Conservation (phyloP, 2,113 vertebrate species). For the Rhynchopsitta pachyrhyncha region DNA sequence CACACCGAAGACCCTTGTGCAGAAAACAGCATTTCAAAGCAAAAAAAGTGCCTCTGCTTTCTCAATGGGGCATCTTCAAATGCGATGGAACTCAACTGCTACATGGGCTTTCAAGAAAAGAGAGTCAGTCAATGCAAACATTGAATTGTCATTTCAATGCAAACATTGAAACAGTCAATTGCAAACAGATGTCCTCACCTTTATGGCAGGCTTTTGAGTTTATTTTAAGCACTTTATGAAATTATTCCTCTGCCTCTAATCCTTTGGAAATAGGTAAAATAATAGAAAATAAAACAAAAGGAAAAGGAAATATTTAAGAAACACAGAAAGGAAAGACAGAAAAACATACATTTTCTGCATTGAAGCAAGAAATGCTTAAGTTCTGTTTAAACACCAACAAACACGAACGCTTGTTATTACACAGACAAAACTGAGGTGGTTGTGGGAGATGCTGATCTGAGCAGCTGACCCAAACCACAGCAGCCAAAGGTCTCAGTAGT, state of each 20-base stretch:
- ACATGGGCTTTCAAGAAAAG: rapidly evolving
- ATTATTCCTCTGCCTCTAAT: background rate
- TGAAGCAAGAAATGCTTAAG: background rate
- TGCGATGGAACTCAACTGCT: rapidly evolving
- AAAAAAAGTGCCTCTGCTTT: background rate
- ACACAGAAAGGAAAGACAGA: background rate
- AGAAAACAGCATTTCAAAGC: background rate
- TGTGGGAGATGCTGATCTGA: background rate
- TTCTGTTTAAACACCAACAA: background rate
- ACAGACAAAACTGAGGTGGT: background rate
- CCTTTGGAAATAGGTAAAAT: background rate
- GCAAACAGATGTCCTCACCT: background rate
- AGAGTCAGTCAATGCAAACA: background rate
- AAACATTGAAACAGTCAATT: no score
- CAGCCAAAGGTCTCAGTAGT: background rate
- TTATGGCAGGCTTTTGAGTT: background rate
- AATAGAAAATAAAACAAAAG: background rate
- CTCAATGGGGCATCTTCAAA: background rate
- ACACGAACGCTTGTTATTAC: background rate
- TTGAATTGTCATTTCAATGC: no score
- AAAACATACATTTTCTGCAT: background rate
- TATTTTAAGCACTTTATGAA: background rate
- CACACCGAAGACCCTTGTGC: background rate
- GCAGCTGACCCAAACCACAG: background rate
- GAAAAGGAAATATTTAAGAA: background rate